Base-by-base conservation (phyloP, 1,140 invertebrate genomes). In the Diabrotica virgifera region DNA sequence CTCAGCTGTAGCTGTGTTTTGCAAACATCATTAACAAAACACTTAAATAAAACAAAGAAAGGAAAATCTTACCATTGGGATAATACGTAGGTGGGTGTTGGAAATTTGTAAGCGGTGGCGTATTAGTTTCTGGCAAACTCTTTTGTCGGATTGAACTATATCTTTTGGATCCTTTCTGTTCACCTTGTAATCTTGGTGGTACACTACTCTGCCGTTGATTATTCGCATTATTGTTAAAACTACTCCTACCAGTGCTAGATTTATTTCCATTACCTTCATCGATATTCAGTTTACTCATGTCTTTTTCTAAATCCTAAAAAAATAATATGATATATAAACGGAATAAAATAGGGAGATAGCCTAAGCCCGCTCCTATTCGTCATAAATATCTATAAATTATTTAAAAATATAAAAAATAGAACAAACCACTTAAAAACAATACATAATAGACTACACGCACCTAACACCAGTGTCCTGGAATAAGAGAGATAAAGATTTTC, bases 131-230 rank as follows among this genome's bases (percentile, higher is more conserved):
- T n/a, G 78, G 78, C 54, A 84, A 72, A 2, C 82, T 82, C 12
- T 82, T 71, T 59, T 84, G 83, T 9, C 83, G 76, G 12, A 84
- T 70, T 36, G 81, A 83, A 66, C 82, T 84, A 73, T 84, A 84
- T 13, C 83, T 75, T 63, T 84, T 84, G 40, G 80, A 81, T 51
- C 81, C 82, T 37, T 73, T 74, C 57, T 81, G 78, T 8, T 77
- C 70, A 59, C 79, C 78, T 59, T 84, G 83, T 68, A 84, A 76
- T 64, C 83, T 81, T 12, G 82, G 81, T 11, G 81, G 82, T 60
- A 82, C 76, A 60, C 78, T 76, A 40, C 71, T 79, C 52, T 81
- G 78, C 70, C 81, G 76, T 46, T 66, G 65, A 40, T 70, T 70
- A 52, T 66, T 70, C 57, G 9, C 35, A 38, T 46, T 46, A 55